Evolutionary conservation across 2,113 vertebrate species (phyloP).

Genomic region (Rutilus rutilus): DNA sequence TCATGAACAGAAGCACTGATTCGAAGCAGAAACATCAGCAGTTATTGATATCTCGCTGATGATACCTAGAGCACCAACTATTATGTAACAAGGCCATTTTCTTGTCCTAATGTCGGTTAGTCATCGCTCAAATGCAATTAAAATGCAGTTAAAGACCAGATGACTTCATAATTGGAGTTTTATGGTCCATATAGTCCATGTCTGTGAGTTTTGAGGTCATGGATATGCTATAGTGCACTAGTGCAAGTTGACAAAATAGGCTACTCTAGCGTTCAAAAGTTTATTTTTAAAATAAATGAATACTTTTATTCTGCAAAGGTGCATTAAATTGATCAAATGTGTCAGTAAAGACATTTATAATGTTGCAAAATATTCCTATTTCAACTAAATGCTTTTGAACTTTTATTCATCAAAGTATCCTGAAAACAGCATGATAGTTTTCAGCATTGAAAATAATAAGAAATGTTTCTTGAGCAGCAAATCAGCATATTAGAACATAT

Average conservation of each 20-base stretch:
- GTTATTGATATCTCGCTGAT: background rate
- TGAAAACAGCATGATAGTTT: too few relatives aligned
- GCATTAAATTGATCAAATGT: background rate
- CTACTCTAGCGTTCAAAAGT: background rate
- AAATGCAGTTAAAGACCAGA: conserved; percentile 15
- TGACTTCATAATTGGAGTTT: conserved; percentile 10
- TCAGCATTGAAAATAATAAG: too few relatives aligned
- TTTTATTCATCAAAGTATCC: too few relatives aligned
- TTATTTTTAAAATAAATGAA: background rate
- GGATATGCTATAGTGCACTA: background rate
- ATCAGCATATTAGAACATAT: background rate
- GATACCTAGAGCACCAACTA: background rate
- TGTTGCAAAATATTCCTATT: background rate
- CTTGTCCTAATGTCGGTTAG: background rate
- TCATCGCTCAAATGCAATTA: conserved; percentile 20
- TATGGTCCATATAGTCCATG: conserved; percentile 10
- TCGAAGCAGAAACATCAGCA: conserved; percentile 13
- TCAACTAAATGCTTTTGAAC: too few relatives aligned
- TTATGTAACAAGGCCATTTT: conserved; percentile 8
- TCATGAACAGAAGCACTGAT: conserved; percentile 1
- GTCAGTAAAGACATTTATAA: background rate
- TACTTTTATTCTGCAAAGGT: background rate
- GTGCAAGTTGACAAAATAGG: background rate
- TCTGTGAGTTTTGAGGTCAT: background rate
- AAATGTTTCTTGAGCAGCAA: too few relatives aligned